Conservation (phyloP, 2,797 vertebrate species). For the Momotus momota region DNA sequence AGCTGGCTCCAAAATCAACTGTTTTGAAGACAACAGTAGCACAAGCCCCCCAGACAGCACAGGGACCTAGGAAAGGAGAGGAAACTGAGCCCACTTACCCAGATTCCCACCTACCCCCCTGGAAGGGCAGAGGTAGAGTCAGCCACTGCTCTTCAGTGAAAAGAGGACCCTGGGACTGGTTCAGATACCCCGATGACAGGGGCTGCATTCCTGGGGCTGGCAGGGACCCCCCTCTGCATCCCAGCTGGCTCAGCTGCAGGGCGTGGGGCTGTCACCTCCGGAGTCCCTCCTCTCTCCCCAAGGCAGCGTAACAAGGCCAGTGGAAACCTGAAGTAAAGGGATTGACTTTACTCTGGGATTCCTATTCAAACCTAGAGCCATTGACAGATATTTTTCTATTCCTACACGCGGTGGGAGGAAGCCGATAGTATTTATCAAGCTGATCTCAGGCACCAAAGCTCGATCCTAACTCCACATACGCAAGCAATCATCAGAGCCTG, state of each 20-base stretch:
- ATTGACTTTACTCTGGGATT: background rate
- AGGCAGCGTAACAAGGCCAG: accelerated
- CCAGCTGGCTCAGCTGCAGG: background rate
- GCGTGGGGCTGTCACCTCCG: background rate
- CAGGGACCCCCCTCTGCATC: accelerated
- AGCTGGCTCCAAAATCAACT: background rate
- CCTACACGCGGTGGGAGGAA: background rate
- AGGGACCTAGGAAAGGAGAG: background rate
- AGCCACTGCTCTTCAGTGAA: background rate
- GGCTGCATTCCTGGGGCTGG: background rate
- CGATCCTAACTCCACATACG: background rate
- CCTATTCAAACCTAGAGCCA: background rate
- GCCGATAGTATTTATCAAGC: conserved; percentile 37
- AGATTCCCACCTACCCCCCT: too few species aligned
- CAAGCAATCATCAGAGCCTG: conserved; percentile 25
- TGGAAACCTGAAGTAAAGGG: background rate
- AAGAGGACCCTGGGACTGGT: background rate
- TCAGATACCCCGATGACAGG: background rate
- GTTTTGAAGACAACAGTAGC: background rate
- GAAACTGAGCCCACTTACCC: background rate
- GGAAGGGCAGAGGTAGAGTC: background rate
- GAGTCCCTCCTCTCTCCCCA: background rate
- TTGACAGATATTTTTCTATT: background rate
- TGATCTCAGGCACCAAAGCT: conserved; percentile 11
- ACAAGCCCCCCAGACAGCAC: background rate